Evolutionary conservation across 2,113 vertebrate genomes (phyloP).

Genomic region (Cardinalis cardinalis): DNA sequence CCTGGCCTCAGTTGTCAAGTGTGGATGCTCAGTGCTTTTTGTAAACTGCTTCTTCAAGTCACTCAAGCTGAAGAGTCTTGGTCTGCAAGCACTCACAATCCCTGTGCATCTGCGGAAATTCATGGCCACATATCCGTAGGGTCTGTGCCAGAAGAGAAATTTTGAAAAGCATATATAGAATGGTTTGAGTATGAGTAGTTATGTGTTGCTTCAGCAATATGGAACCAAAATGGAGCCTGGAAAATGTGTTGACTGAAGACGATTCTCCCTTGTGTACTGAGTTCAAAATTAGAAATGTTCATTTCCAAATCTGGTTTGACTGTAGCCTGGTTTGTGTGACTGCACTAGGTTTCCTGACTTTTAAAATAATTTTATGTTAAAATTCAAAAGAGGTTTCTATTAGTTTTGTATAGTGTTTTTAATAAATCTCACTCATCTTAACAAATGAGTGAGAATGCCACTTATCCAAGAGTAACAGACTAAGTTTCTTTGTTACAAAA

Average conservation of each 20-base stretch:
- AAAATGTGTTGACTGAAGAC: neutral
- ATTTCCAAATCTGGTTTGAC: neutral
- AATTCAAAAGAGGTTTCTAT: neutral
- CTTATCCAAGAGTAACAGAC: neutral
- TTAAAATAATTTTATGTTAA: neutral
- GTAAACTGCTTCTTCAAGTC: neutral
- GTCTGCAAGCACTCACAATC: neutral
- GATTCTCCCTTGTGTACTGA: neutral
- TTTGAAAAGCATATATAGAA: neutral
- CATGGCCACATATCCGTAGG: rapidly evolving
- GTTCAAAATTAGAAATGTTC: neutral
- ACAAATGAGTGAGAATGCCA: neutral
- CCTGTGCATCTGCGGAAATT: neutral
- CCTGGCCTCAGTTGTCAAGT: neutral
- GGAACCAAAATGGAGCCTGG: neutral
- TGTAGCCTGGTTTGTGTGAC: neutral
- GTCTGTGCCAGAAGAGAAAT: neutral
- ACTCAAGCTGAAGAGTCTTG: neutral
- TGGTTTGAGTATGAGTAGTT: neutral
- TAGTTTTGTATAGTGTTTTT: neutral
- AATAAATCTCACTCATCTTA: neutral
- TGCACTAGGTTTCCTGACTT: neutral
- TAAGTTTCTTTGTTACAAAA: rapidly evolving
- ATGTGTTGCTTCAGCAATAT: neutral
- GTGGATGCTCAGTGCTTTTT: neutral